phyloP scores from a whole-genome alignment of 2,113 vertebrate genomes.

The Accipiter cooperii region DNA sequence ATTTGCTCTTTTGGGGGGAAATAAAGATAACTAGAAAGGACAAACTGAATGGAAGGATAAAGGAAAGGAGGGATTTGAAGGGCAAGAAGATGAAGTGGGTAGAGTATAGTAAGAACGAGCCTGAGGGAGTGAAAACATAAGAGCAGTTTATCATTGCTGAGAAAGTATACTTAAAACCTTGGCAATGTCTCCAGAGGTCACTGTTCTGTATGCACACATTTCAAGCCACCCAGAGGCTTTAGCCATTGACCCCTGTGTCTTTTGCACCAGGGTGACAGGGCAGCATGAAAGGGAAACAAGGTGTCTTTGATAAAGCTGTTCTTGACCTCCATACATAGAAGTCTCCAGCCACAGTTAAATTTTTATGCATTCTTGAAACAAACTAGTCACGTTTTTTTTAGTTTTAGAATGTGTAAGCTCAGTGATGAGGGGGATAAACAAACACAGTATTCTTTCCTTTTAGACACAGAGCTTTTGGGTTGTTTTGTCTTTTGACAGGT shows the following conservation, averaged over 20 bases:
- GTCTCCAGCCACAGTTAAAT: neutral
- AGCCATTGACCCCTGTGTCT: neutral
- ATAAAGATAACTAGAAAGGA: neutral
- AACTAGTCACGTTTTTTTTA: neutral
- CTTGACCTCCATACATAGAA: neutral
- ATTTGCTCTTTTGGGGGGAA: neutral
- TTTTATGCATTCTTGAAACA: neutral
- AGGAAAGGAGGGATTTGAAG: neutral
- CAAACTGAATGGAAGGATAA: neutral
- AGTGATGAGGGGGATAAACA: neutral
- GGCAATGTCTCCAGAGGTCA: neutral
- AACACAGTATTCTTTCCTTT: neutral
- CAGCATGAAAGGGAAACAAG: neutral
- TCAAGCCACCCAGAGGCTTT: neutral
- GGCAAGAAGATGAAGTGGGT: neutral
- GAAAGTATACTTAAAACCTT: neutral
- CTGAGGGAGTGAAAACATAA: neutral
- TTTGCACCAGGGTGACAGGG: neutral
- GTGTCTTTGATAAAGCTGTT: neutral
- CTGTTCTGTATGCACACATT: neutral
- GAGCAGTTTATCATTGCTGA: neutral
- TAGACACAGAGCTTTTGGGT: neutral
- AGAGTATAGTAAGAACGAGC: neutral
- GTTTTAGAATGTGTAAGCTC: neutral
- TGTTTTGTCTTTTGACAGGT: constrained; percentile 75